Percentiles rank a stretch among this genome's conserved stretches.
Evolutionary conservation across 2,113 vertebrate genomes (phyloP).

Genomic region (Podarcis raffonei): DNA sequence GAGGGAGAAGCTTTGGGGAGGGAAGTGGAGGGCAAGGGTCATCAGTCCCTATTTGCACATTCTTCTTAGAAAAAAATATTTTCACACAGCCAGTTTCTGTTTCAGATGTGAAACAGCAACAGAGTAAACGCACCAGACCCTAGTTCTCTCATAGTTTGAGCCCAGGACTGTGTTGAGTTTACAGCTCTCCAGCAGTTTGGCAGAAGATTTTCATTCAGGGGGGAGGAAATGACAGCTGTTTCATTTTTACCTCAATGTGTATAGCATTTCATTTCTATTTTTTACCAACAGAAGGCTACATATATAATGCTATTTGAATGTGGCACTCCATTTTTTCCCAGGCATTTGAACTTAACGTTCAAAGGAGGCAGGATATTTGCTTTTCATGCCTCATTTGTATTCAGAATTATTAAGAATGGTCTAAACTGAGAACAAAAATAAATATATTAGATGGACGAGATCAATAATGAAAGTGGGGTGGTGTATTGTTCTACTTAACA

Average conservation of each 20-base stretch:
- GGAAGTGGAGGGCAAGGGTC: not conserved
- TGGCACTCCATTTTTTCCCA: rapidly evolving
- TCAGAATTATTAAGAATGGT: constrained; percentile 16
- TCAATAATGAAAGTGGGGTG: constrained; percentile 2
- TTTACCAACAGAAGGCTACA: not conserved
- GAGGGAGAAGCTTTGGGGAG: too few species aligned
- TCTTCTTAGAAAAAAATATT: not conserved
- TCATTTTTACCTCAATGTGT: not conserved
- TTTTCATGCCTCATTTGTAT: constrained; percentile 2
- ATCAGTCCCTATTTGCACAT: not conserved
- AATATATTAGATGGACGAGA: not conserved
- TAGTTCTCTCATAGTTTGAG: not conserved
- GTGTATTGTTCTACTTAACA: not conserved
- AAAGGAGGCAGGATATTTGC: constrained; percentile 17
- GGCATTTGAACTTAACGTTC: not conserved
- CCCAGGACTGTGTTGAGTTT: not conserved
- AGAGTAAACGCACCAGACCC: not conserved
- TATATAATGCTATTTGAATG: not conserved
- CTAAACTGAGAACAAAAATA: not conserved
- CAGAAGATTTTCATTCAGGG: not conserved
- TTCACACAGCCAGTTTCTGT: not conserved
- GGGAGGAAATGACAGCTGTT: constrained; percentile 4
- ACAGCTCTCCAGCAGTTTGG: constrained; percentile 28
- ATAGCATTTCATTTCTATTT: not conserved
- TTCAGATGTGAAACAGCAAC: not conserved